Base-by-base conservation (phyloP, 2,113 vertebrate genomes). In the Ramphastos sulfuratus region DNA sequence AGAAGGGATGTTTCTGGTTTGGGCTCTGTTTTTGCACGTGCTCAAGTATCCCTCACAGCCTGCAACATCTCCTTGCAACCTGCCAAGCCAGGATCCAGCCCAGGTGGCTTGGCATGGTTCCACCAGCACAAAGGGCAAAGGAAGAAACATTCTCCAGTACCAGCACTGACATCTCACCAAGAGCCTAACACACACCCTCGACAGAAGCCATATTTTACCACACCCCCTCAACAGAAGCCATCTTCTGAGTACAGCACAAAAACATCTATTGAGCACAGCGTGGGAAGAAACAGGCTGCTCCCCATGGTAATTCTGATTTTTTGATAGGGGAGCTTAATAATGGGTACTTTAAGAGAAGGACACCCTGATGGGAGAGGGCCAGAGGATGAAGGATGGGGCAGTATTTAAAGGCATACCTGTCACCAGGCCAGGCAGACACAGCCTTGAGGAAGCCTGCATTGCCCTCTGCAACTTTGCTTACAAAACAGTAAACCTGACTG, bases 41-140 rank as follows among this genome's bases (percentile, higher is more conserved):
- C 10, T 20, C 25, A 14, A 25, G 48, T 5, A 20, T 27, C 11
- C 20, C 44, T 28, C 42, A 6, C 19, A 25, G n/a, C 33, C 81
- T 56, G 58, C 65, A 2, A 3, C 0, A 2, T 35, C 84, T 72
- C 60, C 61, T 21, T 31, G 10, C 0, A 5, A 63, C 25, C 23
- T 58, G 67, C 50, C 50, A 69, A 37, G 59, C 18, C 50, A 44
- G 63, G 30, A n/a, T 28, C 19, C 0, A 1, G 27, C 27, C 61
- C 0, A 0, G 17, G 52, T 23, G 35, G 33, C 72, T 59, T 0
- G 0, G 33, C 67, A 50, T 0, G 2, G 72, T 52, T 37, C 37
- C 39, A 42, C 18, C 42, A 69, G 64, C 15, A 30, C 7, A 4
- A 85, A n/a, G 10, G 63, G 23, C 54, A 3, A 55, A 28, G 46